These are phyloP conservation scores for Hypothenemus hampei DNA, from an alignment of 1,140 invertebrate genomes.

Conservation along the genomic window DNA sequence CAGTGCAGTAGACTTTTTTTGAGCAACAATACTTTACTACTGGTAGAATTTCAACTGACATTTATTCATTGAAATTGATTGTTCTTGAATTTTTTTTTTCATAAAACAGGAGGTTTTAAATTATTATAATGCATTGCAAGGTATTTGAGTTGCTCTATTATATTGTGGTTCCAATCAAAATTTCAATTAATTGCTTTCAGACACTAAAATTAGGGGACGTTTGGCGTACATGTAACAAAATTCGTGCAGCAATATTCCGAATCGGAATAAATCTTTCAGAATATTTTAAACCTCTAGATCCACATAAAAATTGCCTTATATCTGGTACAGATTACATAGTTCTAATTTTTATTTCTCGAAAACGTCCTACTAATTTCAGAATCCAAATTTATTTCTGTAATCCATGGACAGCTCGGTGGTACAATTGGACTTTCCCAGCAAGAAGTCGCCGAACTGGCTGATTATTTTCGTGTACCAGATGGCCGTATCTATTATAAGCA, in stretches of 20 bases:
- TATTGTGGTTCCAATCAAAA: too few species aligned
- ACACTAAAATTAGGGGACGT: conserved; percentile 50
- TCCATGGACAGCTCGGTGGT: conserved; percentile 58
- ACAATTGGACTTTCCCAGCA: conserved; percentile 59
- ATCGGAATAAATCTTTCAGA: conserved; percentile 63
- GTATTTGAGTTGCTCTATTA: too few species aligned
- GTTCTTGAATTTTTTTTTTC: neutral
- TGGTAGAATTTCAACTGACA: too few species aligned
- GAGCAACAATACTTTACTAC: too few species aligned
- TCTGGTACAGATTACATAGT: conserved; percentile 50
- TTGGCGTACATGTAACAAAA: conserved; percentile 71
- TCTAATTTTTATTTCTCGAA: neutral
- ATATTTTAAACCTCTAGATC: conserved; percentile 61
- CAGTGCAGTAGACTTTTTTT: too few species aligned
- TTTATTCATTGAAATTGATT: too few species aligned
- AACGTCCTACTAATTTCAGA: conserved; percentile 51
- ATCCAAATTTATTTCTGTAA: conserved; percentile 61
- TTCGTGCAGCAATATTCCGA: conserved; percentile 61
- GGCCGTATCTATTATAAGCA: conserved; percentile 66
- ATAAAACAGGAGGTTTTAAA: neutral
- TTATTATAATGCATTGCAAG: conserved; percentile 23
- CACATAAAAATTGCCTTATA: conserved; percentile 57
- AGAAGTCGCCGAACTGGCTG: conserved; percentile 62
- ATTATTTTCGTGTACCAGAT: conserved; percentile 69
- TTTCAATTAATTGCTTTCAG: conserved; percentile 27